Base-by-base conservation (phyloP, 2,797 vertebrate species). In the Sebastes itinus region DNA sequence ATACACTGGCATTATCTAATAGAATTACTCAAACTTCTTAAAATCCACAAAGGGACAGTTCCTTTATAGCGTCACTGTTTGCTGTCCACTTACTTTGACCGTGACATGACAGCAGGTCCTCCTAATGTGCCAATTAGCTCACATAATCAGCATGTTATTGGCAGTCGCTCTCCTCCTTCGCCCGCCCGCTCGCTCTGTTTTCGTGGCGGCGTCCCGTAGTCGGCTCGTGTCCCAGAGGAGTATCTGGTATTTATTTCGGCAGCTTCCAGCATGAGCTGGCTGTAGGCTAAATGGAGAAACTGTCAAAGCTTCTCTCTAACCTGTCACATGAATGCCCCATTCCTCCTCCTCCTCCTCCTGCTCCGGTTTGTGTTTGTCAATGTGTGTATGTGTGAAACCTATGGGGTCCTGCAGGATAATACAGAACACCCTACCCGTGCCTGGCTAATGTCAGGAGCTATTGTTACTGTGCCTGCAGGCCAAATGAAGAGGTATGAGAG, bases 301-400 rank as follows among this genome's bases (percentile, higher is more conserved):
- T 91, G 94, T 94, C 93, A 93, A 83, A 92, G 91, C 88, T 84
- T 90, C 90, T 86, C 86, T 93, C 86, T 84, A 93, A 94, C 92
- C 86, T 92, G 91, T 94, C 93, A 94, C 90, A 89, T 87, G 88
- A 90, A 79, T 81, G 42, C 58, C 66, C 35, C 55, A 46, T 68
- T 12, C 18, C n/a, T 33, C 16, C 60, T 33, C 52, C 59, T 2
- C 20, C 62, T 60, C 85, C 61, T 79, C 20, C 62, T 60, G 84
- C 61, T 74, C 74, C 75, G 60, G 86, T 82, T 82, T 73, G 74
- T 83, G 66, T 73, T 49, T 54, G 67, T 63, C 49, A 13, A n/a
- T 61, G 78, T 78, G 71, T 74, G 77, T 80, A 16, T 81, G 83
- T 92, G 87, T 81, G 84, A 83, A 85, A 87, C 80, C 84, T 77